These are phyloP conservation scores for Coracias cyanogaster DNA, from an alignment of 2,797 vertebrate species.

Conservation along the genomic window DNA sequence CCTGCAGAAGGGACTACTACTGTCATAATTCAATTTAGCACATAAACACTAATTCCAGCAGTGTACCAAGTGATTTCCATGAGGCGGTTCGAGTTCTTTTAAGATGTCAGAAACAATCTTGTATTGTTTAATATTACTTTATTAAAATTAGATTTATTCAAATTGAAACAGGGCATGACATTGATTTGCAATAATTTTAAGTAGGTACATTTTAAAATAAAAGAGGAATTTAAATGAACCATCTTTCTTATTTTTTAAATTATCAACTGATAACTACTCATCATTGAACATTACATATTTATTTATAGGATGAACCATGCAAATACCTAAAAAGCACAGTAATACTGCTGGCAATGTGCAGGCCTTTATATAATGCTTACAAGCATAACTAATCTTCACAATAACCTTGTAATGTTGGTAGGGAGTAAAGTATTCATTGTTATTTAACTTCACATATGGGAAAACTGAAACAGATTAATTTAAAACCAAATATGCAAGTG, in stretches of 20 bases:
- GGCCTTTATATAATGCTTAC: constrained; percentile 55
- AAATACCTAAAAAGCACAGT: constrained; percentile 41
- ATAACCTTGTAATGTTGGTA: constrained; percentile 48
- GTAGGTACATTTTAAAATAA: constrained; percentile 29
- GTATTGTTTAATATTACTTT: constrained; percentile 41
- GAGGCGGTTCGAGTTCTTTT: background rate
- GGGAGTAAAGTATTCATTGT: constrained; percentile 47
- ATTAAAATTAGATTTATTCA: constrained; percentile 52
- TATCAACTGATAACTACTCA: constrained; percentile 27
- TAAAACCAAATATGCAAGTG: constrained; percentile 27
- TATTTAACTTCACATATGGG: constrained; percentile 61
- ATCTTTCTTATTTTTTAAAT: background rate
- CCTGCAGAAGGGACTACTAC: background rate
- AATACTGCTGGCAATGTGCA: constrained; percentile 23
- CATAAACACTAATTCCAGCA: background rate
- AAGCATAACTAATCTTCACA: constrained; percentile 62
- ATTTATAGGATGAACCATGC: constrained; percentile 13
- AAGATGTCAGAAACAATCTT: constrained; percentile 20
- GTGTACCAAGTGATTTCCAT: background rate
- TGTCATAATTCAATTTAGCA: constrained; percentile 15
- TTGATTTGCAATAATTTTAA: constrained; percentile 44
- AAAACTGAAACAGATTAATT: constrained; percentile 53
- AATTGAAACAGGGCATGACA: constrained; percentile 43
- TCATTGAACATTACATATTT: background rate
- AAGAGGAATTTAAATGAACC: constrained; percentile 30